Evolutionary conservation across 2,113 vertebrate genomes (phyloP), one percentile per base, ranked within the genome.

Genomic region (Barnardius zonarius): DNA sequence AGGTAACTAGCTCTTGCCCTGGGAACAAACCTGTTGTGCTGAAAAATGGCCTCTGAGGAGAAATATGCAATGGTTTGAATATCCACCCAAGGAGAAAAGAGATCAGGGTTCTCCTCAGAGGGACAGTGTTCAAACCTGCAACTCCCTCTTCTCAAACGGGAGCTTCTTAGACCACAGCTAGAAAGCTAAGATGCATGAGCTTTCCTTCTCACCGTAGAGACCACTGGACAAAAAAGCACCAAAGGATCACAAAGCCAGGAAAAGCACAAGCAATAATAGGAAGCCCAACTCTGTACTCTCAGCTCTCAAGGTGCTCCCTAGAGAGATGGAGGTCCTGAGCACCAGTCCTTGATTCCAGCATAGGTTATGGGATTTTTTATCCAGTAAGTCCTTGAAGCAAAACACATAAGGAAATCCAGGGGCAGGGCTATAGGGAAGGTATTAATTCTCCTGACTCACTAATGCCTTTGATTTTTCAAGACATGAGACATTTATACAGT

Each of bases 391-490:
- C 69, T 89, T 62, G 75, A 84, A 75, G 83, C n/a, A 86, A 93
- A 93, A 66, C 1, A 7, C 33, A 35, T 51, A 84, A 67, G 64
- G 78, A 90, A 89, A 91, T 86, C 69, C 66, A 86, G 51, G 25
- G 51, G 35, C 48, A 95, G 41, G 52, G 66, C 57, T 82, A 72
- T n/a, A 57, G 48, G 52, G 81, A 89, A 92, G 62, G n/a, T 73
- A 87, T 73, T 95, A 87, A 89, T 89, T 85, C 76, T 96, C 41
- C 49, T 87, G 79, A 31, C 41, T 83, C 67, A 77, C n/a, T 44
- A 79, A 79, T 89, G 93, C 83, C 12, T 95, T 89, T 92, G 62
- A 95, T 91, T 95, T 96, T 91, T 92, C 57, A 79, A 78, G 91
- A 83, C 66, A 82, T 35, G n/a, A 76, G 62, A 48, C 41, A 62